phyloP scores from a whole-genome alignment of 2,113 vertebrate genomes.

The Urocitellus parryii region DNA sequence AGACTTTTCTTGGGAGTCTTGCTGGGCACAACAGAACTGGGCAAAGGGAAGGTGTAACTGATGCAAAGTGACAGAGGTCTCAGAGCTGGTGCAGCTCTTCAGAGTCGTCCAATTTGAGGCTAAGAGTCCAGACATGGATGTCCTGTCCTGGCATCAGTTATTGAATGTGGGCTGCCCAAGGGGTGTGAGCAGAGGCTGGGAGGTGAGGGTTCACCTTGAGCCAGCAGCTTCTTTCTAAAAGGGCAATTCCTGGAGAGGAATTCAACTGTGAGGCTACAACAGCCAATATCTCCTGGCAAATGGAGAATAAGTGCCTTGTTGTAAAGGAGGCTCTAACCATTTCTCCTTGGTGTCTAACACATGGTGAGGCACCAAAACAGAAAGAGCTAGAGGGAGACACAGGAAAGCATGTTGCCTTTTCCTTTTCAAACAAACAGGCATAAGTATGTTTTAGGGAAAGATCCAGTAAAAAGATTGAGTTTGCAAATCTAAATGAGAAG shows the following conservation, averaged over 20 bases:
- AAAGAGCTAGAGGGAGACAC: background rate
- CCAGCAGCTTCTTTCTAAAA: background rate
- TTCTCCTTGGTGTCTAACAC: background rate
- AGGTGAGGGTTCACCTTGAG: background rate
- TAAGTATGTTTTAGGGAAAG: background rate
- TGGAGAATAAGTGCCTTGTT: background rate
- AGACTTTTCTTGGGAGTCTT: background rate
- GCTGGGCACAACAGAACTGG: background rate
- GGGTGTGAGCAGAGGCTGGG: background rate
- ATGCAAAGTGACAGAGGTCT: background rate
- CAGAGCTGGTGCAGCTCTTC: background rate
- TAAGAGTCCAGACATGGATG: background rate
- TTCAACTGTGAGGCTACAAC: background rate
- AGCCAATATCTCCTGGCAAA: background rate
- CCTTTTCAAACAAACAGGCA: background rate
- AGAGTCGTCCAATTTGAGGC: background rate
- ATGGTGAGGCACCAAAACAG: background rate
- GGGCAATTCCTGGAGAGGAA: background rate
- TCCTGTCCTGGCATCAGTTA: background rate
- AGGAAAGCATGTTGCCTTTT: background rate
- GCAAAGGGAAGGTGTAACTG: background rate
- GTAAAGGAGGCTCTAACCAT: background rate
- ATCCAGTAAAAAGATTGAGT: background rate
- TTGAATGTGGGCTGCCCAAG: background rate
- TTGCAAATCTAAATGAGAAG: background rate